These are phyloP conservation scores for Apomyelois bistriatella DNA, from an alignment of 2,888 invertebrate species.

Conservation along the genomic window DNA sequence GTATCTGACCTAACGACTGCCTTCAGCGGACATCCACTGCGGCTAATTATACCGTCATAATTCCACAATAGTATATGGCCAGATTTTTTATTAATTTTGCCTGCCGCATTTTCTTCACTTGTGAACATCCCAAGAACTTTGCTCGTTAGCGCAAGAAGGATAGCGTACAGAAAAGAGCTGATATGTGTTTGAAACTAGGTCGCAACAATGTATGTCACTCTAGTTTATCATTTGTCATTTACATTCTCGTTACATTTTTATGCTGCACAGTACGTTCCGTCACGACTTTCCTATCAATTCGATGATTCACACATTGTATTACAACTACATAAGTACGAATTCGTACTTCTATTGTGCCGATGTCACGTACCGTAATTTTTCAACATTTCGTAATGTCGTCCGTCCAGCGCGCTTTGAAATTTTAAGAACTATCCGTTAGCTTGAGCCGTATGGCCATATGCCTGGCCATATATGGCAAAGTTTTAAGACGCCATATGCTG, in stretches of 20 bases:
- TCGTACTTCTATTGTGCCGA: constrained; percentile 8
- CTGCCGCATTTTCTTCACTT: too few species aligned
- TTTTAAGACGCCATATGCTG: constrained; percentile 16
- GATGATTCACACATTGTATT: constrained; percentile 6
- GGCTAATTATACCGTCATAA: too few species aligned
- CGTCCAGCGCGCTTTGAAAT: constrained; percentile 46
- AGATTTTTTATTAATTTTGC: too few species aligned
- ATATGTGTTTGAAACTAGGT: neutral
- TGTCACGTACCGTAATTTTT: constrained; percentile 26
- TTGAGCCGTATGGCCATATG: constrained; percentile 31
- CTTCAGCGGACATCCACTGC: too few species aligned
- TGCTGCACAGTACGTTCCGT: neutral
- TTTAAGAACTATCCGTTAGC: constrained; percentile 51
- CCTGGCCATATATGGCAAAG: neutral
- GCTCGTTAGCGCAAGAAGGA: too few species aligned
- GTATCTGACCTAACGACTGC: too few species aligned
- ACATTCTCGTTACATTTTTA: neutral
- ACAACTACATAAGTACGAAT: neutral
- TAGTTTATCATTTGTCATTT: neutral
- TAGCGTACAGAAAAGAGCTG: neutral
- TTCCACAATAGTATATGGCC: too few species aligned
- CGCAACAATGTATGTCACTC: neutral
- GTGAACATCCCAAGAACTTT: too few species aligned
- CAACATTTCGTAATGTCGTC: constrained; percentile 30
- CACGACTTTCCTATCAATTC: constrained; percentile 10